Conservation (phyloP, 1,140 invertebrate genomes). For the Aplysia californica region DNA sequence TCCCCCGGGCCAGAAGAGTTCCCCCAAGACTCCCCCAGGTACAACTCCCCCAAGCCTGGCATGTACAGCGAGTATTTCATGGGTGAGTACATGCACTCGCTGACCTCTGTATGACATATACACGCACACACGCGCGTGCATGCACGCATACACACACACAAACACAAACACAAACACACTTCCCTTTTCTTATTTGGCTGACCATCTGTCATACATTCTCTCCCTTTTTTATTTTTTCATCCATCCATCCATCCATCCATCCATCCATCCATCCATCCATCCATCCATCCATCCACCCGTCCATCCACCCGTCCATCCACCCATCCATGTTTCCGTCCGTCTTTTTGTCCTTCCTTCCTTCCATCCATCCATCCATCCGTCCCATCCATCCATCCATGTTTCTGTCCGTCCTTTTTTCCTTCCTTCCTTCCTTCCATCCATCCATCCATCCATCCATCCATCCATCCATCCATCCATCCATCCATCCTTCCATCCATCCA, state of each 20-base stretch:
- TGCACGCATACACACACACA: no score
- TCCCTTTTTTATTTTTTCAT: neutral
- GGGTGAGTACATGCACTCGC: slow-evolving; percentile 67
- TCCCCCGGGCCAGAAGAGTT: slow-evolving; percentile 79
- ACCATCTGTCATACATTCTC: neutral
- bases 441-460: no score
- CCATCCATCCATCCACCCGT: neutral
- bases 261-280: neutral
- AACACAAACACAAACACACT: no score
- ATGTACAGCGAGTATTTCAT: slow-evolving; percentile 73
- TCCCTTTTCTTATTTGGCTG: neutral
- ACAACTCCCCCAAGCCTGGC: slow-evolving; percentile 79
- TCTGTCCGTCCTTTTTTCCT: no score
- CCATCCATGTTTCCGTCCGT: neutral
- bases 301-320: neutral
- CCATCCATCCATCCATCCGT: no score
- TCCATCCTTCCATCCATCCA: no score
- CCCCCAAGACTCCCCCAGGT: slow-evolving; percentile 85
- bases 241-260: neutral
- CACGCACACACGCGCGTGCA: neutral
- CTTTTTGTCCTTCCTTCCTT: neutral
- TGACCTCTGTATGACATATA: no score
- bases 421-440: no score
- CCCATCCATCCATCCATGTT: no score
- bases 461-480: no score